These are phyloP conservation scores for Cercopithecus neglectus DNA, from an alignment of 2,797 vertebrate genomes.

Conservation along the genomic window DNA sequence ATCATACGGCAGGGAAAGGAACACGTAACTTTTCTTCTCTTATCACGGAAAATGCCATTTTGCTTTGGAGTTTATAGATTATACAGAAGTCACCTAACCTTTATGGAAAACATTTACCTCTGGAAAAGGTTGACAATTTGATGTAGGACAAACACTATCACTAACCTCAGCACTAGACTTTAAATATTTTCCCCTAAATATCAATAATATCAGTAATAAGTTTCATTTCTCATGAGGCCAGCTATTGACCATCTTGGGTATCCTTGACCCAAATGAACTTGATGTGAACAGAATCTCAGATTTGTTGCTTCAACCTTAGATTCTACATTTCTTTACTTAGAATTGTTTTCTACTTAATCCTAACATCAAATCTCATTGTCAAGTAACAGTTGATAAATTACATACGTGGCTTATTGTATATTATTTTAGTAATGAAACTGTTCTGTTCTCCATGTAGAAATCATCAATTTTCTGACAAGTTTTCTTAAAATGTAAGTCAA, in stretches of 20 bases:
- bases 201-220: background rate
- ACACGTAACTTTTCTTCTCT: background rate
- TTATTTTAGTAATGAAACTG: background rate
- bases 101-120: slow-evolving; percentile 70
- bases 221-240: background rate
- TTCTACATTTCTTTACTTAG: background rate
- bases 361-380: background rate
- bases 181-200: background rate
- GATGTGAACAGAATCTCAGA: background rate
- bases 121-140: slow-evolving; percentile 38
- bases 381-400: background rate
- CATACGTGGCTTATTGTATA: background rate
- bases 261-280: background rate
- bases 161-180: background rate
- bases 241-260: background rate
- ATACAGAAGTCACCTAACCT: slow-evolving; percentile 59
- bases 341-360: background rate
- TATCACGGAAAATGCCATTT: slow-evolving; percentile 52
- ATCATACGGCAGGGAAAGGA: background rate
- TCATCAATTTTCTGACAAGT: background rate
- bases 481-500: background rate
- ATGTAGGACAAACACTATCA: background rate
- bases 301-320: background rate
- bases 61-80: slow-evolving; percentile 55
- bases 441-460: background rate